Evolutionary conservation across 1,140 invertebrate genomes (phyloP).

Genomic region (Condylostylus longicornis): DNA sequence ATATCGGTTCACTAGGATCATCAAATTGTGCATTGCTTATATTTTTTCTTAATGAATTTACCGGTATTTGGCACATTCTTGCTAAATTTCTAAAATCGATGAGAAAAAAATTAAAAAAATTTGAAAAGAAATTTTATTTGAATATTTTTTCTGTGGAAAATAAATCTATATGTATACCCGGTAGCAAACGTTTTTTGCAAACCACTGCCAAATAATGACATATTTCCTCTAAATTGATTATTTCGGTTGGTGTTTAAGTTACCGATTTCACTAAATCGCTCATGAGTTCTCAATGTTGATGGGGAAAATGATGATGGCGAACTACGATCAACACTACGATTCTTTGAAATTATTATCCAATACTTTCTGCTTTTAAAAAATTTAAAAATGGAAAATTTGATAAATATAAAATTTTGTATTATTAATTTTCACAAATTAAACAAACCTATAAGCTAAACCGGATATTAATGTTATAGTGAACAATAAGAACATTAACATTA

Average conservation of each 20-base stretch:
- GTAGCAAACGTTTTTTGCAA: slow-evolving; percentile 44
- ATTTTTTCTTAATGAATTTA: slow-evolving; percentile 27
- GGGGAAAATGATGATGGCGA: slow-evolving; percentile 28
- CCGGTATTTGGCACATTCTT: slow-evolving; percentile 31
- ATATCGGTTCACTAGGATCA: slow-evolving; percentile 83
- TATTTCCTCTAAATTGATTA: slow-evolving; percentile 29
- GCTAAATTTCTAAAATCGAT: slow-evolving; percentile 23
- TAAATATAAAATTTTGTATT: slow-evolving; percentile 1
- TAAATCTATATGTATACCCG: slow-evolving; percentile 29
- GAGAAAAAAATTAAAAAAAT: slow-evolving; percentile 1
- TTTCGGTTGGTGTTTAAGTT: slow-evolving; percentile 15
- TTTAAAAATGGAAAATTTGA: slow-evolving; percentile 1
- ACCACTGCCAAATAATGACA: slow-evolving; percentile 41
- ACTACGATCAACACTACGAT: slow-evolving; percentile 40
- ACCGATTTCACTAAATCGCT: slow-evolving; percentile 27
- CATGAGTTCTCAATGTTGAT: slow-evolving; percentile 29
- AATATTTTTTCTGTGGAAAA: slow-evolving; percentile 2
- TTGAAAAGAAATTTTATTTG: slow-evolving; percentile 1
- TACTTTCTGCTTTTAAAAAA: slow-evolving; percentile 36
- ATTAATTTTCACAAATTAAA: not conserved
- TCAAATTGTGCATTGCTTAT: slow-evolving; percentile 37
- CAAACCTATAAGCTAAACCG: slow-evolving; percentile 50
- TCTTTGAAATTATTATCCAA: slow-evolving; percentile 52
- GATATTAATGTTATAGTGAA: slow-evolving; percentile 46
- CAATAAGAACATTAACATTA: slow-evolving; percentile 50